These are phyloP conservation scores for Eupithecia subfuscata DNA, from an alignment of 2,888 invertebrate species.

Conservation along the genomic window DNA sequence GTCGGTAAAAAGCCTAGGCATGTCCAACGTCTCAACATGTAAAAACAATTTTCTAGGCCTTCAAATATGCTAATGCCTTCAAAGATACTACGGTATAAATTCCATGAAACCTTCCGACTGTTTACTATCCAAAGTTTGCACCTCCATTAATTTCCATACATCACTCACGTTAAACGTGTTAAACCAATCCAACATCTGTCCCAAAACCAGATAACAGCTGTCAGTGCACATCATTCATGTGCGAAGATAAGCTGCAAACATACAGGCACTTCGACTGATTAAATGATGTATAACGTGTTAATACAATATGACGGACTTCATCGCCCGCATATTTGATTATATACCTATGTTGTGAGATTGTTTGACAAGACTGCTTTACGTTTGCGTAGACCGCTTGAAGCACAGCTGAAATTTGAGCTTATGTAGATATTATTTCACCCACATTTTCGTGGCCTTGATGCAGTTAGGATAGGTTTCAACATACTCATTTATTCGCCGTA, in stretches of 20 bases:
- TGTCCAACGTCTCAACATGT: not conserved
- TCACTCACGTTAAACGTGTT: not conserved
- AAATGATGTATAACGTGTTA: not conserved
- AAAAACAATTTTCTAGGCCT: not conserved
- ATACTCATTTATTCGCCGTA: too few species aligned
- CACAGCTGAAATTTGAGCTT: too few species aligned
- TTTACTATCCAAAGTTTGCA: not conserved
- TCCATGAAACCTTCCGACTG: not conserved
- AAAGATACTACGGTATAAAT: too few species aligned
- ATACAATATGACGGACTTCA: not conserved
- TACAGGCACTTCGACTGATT: not conserved
- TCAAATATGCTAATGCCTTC: too few species aligned
- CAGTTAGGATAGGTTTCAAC: too few species aligned
- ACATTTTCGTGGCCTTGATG: too few species aligned
- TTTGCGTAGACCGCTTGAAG: too few species aligned
- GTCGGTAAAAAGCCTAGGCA: too few species aligned
- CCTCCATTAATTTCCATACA: not conserved
- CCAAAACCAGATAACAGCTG: not conserved
- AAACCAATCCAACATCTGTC: not conserved
- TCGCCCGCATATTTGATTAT: too few species aligned
- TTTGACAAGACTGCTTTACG: not conserved
- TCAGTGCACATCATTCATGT: not conserved
- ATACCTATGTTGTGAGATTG: not conserved
- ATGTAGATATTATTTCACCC: too few species aligned
- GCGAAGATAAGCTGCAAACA: not conserved